These are phyloP conservation scores for Phyllotreta cruciferae DNA, from an alignment of 2,888 invertebrate species.

Conservation along the genomic window DNA sequence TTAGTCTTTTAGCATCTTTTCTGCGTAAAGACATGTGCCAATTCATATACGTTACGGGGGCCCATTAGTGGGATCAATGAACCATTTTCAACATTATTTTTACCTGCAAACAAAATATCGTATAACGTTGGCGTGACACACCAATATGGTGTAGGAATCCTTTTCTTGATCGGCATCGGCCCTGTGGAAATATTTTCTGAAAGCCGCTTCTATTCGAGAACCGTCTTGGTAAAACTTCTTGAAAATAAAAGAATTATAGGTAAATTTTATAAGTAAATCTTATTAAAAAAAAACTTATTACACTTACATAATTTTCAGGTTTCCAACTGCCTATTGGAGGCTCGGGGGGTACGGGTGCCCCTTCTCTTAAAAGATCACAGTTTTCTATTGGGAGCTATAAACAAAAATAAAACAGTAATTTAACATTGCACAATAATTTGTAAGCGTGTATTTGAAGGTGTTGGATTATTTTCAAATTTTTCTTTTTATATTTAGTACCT, in stretches of 20 bases:
- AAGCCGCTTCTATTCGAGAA: constrained; percentile 94
- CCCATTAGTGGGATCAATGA: no score
- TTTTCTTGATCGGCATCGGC: constrained; percentile 80
- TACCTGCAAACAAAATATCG: constrained; percentile 91
- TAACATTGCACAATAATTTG: not conserved
- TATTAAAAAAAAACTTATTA: not conserved
- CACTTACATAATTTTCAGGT: constrained; percentile 77
- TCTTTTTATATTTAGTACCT: constrained; percentile 43
- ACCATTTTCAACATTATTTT: constrained; percentile 36
- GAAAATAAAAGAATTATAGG: constrained; percentile 44
- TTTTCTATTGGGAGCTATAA: constrained; percentile 67
- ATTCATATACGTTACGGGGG: no score
- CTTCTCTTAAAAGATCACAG: constrained; percentile 85
- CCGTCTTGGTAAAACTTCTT: constrained; percentile 94
- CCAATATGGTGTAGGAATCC: constrained; percentile 88
- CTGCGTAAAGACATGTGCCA: no score
- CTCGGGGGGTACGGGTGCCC: constrained; percentile 93
- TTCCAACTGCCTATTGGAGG: constrained; percentile 86
- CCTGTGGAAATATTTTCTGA: constrained; percentile 90
- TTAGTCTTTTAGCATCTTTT: no score
- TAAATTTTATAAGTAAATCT: not conserved
- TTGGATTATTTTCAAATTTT: not conserved
- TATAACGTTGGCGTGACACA: constrained; percentile 98
- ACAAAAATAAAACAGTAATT: constrained; percentile 10
- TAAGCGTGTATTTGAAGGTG: constrained; percentile 6